A percentile compares a stretch with the other conserved stretches of the same genome.
phyloP scores from a whole-genome alignment of 2,888 invertebrate species.

The Tetrapedia diversipes region DNA sequence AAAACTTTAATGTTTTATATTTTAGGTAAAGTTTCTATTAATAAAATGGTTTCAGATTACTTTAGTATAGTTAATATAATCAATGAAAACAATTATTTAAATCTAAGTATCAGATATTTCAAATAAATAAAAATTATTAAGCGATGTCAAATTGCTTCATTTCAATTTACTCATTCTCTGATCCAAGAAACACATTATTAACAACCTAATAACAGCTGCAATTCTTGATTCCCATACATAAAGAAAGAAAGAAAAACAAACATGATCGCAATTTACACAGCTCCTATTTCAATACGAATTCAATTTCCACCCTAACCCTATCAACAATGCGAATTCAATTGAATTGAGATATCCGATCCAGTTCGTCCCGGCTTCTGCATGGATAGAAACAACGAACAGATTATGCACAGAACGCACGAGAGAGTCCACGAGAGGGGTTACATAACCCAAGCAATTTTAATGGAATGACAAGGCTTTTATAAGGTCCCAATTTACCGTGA shows the following conservation, averaged over 20 bases:
- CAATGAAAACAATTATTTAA: too few relatives aligned
- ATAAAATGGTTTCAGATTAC: too few relatives aligned
- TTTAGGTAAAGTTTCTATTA: too few relatives aligned
- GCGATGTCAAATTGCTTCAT: too few relatives aligned
- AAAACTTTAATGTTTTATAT: too few relatives aligned
- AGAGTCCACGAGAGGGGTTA: conserved; percentile 30
- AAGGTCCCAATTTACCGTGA: conserved; percentile 54
- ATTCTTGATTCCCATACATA: too few relatives aligned
- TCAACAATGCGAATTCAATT: conserved; percentile 25
- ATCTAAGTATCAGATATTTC: too few relatives aligned
- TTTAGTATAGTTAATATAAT: too few relatives aligned
- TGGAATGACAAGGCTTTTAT: conserved; percentile 61
- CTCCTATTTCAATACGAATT: conserved; percentile 16
- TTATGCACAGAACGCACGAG: conserved; percentile 31
- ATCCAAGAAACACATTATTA: too few relatives aligned
- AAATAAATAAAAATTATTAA: too few relatives aligned
- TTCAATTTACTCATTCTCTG: too few relatives aligned
- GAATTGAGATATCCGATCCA: conserved; percentile 28
- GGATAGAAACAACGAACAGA: conserved; percentile 38
- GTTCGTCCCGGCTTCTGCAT: conserved; percentile 24
- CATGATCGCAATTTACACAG: conserved; percentile 13
- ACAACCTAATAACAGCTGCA: too few relatives aligned
- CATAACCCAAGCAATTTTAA: conserved; percentile 55
- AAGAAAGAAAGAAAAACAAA: background rate
- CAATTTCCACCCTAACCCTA: conserved; percentile 26